phyloP scores from a whole-genome alignment of 2,888 invertebrate genomes.

The Tethea ocularis region DNA sequence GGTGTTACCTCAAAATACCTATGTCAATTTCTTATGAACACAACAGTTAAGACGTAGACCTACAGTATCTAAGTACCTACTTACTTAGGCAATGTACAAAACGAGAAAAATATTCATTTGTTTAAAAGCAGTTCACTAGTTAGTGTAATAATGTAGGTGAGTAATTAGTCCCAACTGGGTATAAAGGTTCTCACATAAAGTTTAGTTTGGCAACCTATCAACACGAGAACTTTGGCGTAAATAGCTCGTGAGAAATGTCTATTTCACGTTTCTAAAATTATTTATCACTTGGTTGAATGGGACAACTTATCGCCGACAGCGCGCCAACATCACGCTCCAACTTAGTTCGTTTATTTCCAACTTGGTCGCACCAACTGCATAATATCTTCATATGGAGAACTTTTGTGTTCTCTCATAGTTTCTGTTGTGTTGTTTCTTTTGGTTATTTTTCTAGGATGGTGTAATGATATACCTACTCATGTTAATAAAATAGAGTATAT shows the following conservation, averaged over 20 bases:
- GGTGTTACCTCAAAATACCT: background rate
- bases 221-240: constrained; percentile 1
- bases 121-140: background rate
- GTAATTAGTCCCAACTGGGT: background rate
- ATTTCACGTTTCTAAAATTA: constrained; percentile 28
- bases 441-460: constrained; percentile 24
- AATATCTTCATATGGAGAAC: constrained; percentile 50
- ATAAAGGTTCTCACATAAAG: background rate
- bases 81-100: background rate
- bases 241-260: constrained; percentile 15
- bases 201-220: constrained; percentile 3
- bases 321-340: constrained; percentile 44
- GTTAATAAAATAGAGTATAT: background rate
- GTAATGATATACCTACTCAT: constrained; percentile 6
- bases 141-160: background rate
- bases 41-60: background rate
- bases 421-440: constrained; percentile 29
- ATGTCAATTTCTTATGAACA: no score
- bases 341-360: constrained; percentile 50
- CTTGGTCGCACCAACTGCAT: constrained; percentile 48
- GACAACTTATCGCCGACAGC: constrained; percentile 41
- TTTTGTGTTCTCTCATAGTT: constrained; percentile 37
- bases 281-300: constrained; percentile 38
- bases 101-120: background rate
- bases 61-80: background rate